Conservation (phyloP, 2,797 vertebrate genomes). For the Manis pentadactyla region DNA sequence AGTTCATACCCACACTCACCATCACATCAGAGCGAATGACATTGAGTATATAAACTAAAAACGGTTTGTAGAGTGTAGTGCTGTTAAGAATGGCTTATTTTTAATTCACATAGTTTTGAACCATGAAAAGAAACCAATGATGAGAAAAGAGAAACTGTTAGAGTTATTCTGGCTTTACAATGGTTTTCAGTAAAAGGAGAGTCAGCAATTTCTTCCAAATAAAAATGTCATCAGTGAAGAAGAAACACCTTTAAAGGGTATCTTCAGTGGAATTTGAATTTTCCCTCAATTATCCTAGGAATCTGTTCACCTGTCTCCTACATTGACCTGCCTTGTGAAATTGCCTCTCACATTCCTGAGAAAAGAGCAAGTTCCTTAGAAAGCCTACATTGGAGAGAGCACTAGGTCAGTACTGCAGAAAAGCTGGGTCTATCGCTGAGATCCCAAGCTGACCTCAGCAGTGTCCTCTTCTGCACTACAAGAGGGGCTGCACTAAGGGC, state of each 20-base stretch:
- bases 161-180: background rate
- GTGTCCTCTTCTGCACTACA: background rate
- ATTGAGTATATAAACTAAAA: background rate
- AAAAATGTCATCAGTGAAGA: background rate
- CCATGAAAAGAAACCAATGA: background rate
- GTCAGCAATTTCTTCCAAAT: constrained; percentile 28
- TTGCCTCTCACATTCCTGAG: background rate
- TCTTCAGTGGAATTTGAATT: background rate
- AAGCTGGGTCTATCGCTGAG: background rate
- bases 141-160: background rate
- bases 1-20: too few species aligned
- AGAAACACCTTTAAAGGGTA: background rate
- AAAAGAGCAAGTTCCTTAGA: background rate
- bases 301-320: background rate
- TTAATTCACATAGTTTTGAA: background rate
- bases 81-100: constrained; percentile 51
- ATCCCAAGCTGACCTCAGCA: background rate
- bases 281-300: background rate
- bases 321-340: background rate
- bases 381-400: background rate
- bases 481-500: background rate
- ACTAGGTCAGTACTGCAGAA: background rate
- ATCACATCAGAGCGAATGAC: background rate
- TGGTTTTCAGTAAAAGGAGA: background rate
- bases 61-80: background rate